Evolutionary conservation across 2,113 vertebrate genomes (phyloP), one percentile per base, ranked within the genome.

Genomic region (Misgurnus mizolepis): DNA sequence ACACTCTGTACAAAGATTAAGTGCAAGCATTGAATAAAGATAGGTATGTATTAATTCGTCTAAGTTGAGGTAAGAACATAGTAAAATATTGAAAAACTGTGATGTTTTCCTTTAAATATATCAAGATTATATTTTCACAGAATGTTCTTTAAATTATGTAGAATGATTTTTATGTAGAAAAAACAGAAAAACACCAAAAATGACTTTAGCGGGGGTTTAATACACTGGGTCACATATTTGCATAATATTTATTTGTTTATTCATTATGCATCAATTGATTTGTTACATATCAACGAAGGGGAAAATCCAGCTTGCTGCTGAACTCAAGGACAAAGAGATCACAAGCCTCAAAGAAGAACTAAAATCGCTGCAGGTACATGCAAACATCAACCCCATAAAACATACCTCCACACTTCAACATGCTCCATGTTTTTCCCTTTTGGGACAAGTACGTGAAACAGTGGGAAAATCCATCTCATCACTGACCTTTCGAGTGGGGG

Each of bases 251-350:
- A 58, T 7, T 17, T 58, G 18, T 7, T 58, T 8, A 18, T 18
- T 8, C 18, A 6, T 56, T 15, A 55, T 15, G 17, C 6, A 58
- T 58, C 55, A 58, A n/a, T 58, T 17, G 55, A 18, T 14, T 58
- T 17, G 18, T 58, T 7, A 98, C 22, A 22, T 22, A 22, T 22
- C 22, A 22, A 22, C 22, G 22, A 22, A 22, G 97, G 95, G 94
- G 83, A 96, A 93, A 88, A 93, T 91, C 80, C 93, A 96, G 64
- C 88, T 96, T 90, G 93, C 85, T 86, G 88, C 91, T 45, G 95
- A 97, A 91, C 88, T 95, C 87, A 98, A 96, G 90, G 96, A 96
- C 88, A 98, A 95, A 88, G 96, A 98, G 93, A 95, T 95, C 43
- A 92, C 90, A 88, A 95, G 92, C 84, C 87, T 99, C 69, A 98